These are phyloP conservation scores for Cryptomyrus ogoouensis DNA, from an alignment of 2,113 vertebrate genomes.

Conservation along the genomic window DNA sequence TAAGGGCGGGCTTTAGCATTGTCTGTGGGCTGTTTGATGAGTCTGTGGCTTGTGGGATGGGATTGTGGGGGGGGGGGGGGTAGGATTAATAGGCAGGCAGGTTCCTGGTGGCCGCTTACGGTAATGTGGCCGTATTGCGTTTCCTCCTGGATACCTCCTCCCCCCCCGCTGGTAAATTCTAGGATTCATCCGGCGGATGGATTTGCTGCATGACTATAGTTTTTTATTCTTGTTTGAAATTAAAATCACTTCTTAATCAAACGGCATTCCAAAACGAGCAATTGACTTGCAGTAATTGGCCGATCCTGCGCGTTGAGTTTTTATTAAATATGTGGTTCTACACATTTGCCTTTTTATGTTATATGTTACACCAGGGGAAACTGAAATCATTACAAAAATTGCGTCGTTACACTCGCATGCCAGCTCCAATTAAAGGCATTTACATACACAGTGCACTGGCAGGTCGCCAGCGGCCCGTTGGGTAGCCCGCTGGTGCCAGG, in stretches of 20 bases:
- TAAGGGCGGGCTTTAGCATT: slow-evolving; percentile 17
- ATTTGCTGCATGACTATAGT: slow-evolving; percentile 15
- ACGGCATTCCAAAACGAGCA: slow-evolving; percentile 29
- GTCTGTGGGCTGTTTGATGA: slow-evolving; percentile 31
- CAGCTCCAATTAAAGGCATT: slow-evolving; percentile 49
- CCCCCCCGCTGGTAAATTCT: background rate
- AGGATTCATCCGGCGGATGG: slow-evolving; percentile 16
- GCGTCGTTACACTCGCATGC: slow-evolving; percentile 48
- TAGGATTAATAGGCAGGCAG: slow-evolving; percentile 36
- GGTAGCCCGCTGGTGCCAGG: slow-evolving; percentile 37
- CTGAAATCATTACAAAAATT: slow-evolving; percentile 47
- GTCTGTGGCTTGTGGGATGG: slow-evolving; percentile 11
- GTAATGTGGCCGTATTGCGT: slow-evolving; percentile 35
- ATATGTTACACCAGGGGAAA: slow-evolving; percentile 43
- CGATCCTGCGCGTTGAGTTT: slow-evolving; percentile 8
- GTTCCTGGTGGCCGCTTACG: slow-evolving; percentile 35
- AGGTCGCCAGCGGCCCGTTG: slow-evolving; percentile 36
- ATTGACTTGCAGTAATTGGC: slow-evolving; percentile 31
- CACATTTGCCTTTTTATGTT: slow-evolving; percentile 41
- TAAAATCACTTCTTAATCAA: slow-evolving; percentile 34
- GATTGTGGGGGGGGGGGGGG: background rate
- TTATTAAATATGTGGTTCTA: slow-evolving; percentile 33
- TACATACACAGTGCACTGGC: slow-evolving; percentile 51
- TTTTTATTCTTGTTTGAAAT: slow-evolving; percentile 23
- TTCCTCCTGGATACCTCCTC: slow-evolving; percentile 24